Base-by-base conservation (phyloP, 2,797 vertebrate species). In the Knipowitschia caucasica region DNA sequence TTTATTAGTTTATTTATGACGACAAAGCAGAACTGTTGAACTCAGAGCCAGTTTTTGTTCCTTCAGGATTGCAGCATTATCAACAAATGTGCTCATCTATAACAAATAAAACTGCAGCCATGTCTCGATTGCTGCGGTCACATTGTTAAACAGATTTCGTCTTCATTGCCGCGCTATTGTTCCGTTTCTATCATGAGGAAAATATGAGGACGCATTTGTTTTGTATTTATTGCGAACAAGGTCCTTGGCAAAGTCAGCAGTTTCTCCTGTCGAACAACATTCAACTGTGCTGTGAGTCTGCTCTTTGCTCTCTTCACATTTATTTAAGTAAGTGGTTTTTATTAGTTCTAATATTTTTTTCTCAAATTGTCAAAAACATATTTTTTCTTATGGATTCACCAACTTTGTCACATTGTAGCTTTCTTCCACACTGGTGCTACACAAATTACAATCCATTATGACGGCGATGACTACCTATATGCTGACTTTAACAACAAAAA, bases 391-490 rank as follows among this genome's bases (percentile, higher is more conserved):
- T 65, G 17, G 17, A 15, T 15, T 18, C 24, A 45, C 29, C 15
- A 35, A 8, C 2, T 71, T 36, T 64, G 30, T 43, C 12, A 52
- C 20, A 29, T 0, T n/a, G 45, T 0, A 1, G 63, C 62, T 8
- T 78, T 71, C 26, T 69, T 42, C 53, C 33, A 70, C 0, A 62
- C 58, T 0, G 36, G 45, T 9, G 52, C 56, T 17, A 55, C 55
- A 20, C 40, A 59, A 3, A 0, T 62, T 7, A 17, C 11, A 34
- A 0, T 50, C 20, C 60, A 43, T 7, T 1, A 64, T 3, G 60
- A 78, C 17, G 44, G 23, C 12, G 42, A 72, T 4, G 54, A 67
- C 0, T 0, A 69, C 0, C 25, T 17, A 11, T 59, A 70, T 38
- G 58, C 26, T 4, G 50, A 75, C 35, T 68, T 63, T 29, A 67